Conservation (phyloP, 1,140 invertebrate genomes). For the Chlorops oryzae region DNA sequence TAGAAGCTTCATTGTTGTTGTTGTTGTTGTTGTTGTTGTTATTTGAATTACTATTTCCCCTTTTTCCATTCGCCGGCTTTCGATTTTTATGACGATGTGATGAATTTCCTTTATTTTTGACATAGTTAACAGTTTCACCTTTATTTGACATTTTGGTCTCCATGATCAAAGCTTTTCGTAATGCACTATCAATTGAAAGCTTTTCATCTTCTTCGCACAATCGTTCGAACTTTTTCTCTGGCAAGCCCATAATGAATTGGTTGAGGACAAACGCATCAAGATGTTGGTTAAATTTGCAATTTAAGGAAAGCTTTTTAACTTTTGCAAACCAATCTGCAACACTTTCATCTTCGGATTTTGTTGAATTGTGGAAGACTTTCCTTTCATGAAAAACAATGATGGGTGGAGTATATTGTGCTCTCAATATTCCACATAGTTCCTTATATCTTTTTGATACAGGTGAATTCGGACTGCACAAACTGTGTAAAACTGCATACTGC, state of each 20-base stretch:
- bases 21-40: not conserved
- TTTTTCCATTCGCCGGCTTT: not conserved
- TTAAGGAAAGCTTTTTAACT: constrained; percentile 6
- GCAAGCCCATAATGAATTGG: constrained; percentile 8
- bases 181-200: constrained; percentile 9
- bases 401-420: too few relatives aligned
- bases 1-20: not conserved
- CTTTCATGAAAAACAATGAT: too few relatives aligned
- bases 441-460: too few relatives aligned
- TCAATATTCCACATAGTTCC: too few relatives aligned
- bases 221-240: constrained; percentile 9
- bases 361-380: too few relatives aligned
- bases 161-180: constrained; percentile 9
- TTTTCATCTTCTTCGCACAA: constrained; percentile 11
- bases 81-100: not conserved
- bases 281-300: constrained; percentile 8
- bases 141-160: constrained; percentile 8
- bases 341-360: too few relatives aligned
- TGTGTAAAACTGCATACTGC: too few relatives aligned
- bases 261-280: constrained; percentile 9
- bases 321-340: too few relatives aligned
- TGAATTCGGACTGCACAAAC: too few relatives aligned
- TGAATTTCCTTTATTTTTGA: not conserved
- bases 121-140: too few relatives aligned
- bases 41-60: not conserved